These are phyloP conservation scores for Sphinx pinastri DNA, from an alignment of 2,888 invertebrate species.

Conservation along the genomic window DNA sequence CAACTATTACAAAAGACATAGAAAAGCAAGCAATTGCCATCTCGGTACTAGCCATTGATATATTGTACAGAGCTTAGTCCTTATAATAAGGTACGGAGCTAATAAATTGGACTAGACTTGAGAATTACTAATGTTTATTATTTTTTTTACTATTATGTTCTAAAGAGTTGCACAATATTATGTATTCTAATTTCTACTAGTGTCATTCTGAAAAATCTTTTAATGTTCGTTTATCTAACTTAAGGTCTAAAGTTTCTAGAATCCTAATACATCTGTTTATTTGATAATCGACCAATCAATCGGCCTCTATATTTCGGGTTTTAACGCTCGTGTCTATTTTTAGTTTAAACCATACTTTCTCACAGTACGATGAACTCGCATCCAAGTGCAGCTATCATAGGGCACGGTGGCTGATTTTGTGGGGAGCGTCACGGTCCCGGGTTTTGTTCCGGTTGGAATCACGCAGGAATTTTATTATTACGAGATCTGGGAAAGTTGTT, in stretches of 20 bases:
- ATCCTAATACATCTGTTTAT: not conserved
- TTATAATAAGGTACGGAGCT: not conserved
- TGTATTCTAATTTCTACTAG: too few species aligned
- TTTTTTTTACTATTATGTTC: too few species aligned
- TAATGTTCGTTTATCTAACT: not conserved
- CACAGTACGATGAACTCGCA: slow-evolving; percentile 12
- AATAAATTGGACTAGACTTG: too few species aligned
- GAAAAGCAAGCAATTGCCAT: not conserved
- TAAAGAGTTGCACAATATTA: too few species aligned
- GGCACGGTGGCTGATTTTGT: slow-evolving; percentile 55
- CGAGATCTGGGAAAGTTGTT: slow-evolving; percentile 31
- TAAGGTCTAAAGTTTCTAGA: not conserved
- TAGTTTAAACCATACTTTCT: not conserved
- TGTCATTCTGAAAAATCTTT: too few species aligned
- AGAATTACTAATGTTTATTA: too few species aligned
- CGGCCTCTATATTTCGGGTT: not conserved
- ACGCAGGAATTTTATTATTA: slow-evolving; percentile 54
- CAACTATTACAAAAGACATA: too few species aligned
- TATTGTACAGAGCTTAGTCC: too few species aligned
- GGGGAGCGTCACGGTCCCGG: slow-evolving; percentile 60
- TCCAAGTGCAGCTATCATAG: slow-evolving; percentile 35
- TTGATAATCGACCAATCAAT: not conserved
- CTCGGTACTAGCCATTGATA: not conserved
- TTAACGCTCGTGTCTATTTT: slow-evolving; percentile 7
- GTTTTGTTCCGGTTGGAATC: slow-evolving; percentile 54